Evolutionary conservation across 2,113 vertebrate species (phyloP), one percentile per base, ranked within the genome.

Genomic region (Coregonus clupeaformis): DNA sequence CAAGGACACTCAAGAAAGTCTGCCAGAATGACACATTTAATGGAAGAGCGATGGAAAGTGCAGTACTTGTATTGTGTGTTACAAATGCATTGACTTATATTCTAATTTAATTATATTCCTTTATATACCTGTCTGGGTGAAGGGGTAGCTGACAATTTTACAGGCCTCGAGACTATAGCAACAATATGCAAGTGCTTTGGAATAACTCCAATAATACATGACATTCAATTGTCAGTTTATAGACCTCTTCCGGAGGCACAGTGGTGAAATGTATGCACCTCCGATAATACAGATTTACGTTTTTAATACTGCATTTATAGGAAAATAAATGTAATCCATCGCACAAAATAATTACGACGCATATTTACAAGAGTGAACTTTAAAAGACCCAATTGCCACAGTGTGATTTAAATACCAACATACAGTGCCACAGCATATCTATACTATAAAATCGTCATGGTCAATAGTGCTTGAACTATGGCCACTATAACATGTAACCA

Each of bases 1-100:
- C 20, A 42, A 42, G 36, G 36, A 42, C 36, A 42, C 36, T 68
- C 7, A 47, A 22, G 49, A n/a, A 29, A 30, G 64, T 69, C 63
- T 29, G 68, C 64, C 57, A 45, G 63, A 64, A 45, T 72, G 24
- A 79, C 76, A 55, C 12, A 73, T 57, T 77, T 45, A n/a, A 47
- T 59, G 74, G 64, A 78, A 62, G 79, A 84, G 62, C 75, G 75
- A 80, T 78, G 36, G 64, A 73, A 42, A 49, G 76, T 71, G 59
- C 63, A 69, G 57, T 52, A 59, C 60, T 42, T 64, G 25, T 73
- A 62, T 22, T 60, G 32, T 52, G 59, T 60, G 71, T 74, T 18
- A 69, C 3, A 70, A 72, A 73, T 82, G 84, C 68, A 74, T 71
- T 77, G 72, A 85, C 22, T 69, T 45, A 42, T 42, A 27, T 75